Conservation (phyloP, 2,888 invertebrate species). For the Eucriotettix oculatus region DNA sequence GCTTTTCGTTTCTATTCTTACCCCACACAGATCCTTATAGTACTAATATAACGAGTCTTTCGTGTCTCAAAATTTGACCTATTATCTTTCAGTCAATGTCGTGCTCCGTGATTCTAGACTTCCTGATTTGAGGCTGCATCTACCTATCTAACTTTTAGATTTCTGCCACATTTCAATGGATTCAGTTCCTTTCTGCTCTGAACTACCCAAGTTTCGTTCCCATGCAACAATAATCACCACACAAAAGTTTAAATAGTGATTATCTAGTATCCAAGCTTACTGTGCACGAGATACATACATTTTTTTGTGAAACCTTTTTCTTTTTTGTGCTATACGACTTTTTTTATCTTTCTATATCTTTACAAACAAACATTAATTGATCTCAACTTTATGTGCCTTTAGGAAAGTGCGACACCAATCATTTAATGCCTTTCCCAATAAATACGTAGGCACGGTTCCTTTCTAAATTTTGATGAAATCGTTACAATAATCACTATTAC, state of each 20-base stretch:
- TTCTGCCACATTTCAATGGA: background rate
- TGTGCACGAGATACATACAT: no score
- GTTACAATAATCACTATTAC: no score
- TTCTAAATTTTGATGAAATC: no score
- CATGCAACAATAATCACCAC: background rate
- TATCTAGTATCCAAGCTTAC: no score
- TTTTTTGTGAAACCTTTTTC: no score
- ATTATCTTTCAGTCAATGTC: background rate
- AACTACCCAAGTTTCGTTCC: background rate
- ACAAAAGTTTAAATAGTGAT: background rate
- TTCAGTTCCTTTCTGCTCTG: background rate
- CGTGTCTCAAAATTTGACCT: background rate
- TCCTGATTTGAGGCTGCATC: background rate
- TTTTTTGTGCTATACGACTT: no score
- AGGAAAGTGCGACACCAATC: no score
- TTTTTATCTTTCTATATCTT: no score
- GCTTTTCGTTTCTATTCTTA: background rate
- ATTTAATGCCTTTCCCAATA: no score
- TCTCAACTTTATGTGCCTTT: no score
- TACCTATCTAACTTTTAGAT: background rate
- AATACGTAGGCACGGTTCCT: no score
- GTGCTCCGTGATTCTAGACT: background rate
- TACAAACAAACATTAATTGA: no score
- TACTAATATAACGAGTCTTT: background rate
- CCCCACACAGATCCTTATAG: background rate